Conservation (phyloP, 1,140 invertebrate genomes). For the Lasioglossum baleicum region DNA sequence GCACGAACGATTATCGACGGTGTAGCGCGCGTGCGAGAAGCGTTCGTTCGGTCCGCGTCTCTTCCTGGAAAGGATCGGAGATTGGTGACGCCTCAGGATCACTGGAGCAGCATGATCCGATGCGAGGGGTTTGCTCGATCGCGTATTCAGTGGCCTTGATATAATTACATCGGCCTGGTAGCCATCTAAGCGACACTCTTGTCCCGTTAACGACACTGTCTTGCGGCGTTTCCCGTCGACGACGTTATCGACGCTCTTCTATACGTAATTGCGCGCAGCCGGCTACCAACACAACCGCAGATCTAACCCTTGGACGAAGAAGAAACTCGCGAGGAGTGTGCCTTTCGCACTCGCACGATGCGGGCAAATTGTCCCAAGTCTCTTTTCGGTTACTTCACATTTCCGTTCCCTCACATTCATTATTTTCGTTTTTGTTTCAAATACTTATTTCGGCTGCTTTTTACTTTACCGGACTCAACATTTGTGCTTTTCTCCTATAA, state of each 20-base stretch:
- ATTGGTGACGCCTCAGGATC: slow-evolving; percentile 74
- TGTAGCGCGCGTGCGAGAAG: slow-evolving; percentile 33
- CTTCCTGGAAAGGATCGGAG: slow-evolving; percentile 67
- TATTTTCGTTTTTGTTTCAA: too few species aligned
- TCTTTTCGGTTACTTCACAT: too few species aligned
- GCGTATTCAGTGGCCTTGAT: slow-evolving; percentile 73
- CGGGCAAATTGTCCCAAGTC: too few species aligned
- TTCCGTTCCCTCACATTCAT: too few species aligned
- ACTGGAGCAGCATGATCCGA: slow-evolving; percentile 74
- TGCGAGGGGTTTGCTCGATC: slow-evolving; percentile 74
- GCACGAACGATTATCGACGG: slow-evolving; percentile 63
- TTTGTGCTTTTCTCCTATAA: too few species aligned
- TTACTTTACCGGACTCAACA: too few species aligned
- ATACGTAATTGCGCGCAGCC: slow-evolving; percentile 2
- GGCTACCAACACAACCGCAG: neutral
- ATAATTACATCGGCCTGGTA: slow-evolving; percentile 69
- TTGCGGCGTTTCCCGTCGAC: slow-evolving; percentile 52
- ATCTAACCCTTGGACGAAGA: neutral
- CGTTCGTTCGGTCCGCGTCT: slow-evolving; percentile 57
- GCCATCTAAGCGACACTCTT: slow-evolving; percentile 53
- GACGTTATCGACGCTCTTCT: slow-evolving; percentile 18
- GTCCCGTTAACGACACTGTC: slow-evolving; percentile 58
- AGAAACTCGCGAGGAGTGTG: neutral
- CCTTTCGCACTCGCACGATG: too few species aligned
- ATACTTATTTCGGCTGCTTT: too few species aligned